Percentiles rank a stretch among this genome's conserved stretches.
phyloP scores from a whole-genome alignment of 2,888 invertebrate species.

The Clostera curtula region DNA sequence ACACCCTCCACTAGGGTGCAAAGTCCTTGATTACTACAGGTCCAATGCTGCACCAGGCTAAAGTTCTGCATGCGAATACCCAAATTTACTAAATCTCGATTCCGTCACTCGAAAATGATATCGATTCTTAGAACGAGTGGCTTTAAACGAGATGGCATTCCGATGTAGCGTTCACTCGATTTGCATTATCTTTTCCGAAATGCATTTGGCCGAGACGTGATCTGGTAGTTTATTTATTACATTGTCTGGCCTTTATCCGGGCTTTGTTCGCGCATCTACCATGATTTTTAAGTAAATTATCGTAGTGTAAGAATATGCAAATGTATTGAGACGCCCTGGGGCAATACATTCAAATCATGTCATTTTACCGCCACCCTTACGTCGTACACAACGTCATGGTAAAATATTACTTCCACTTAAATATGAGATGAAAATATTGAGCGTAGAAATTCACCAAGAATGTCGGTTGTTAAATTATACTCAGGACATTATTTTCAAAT shows the following conservation, averaged over 20 bases:
- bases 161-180: constrained; percentile 41
- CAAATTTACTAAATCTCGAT: constrained; percentile 54
- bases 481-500: too few relatives aligned
- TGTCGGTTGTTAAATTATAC: too few relatives aligned
- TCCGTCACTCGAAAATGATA: constrained; percentile 45
- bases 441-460: neutral
- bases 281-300: constrained; percentile 14
- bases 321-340: constrained; percentile 9
- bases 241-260: constrained; percentile 15
- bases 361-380: constrained; percentile 13
- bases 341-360: constrained; percentile 19
- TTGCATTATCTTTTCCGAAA: constrained; percentile 34
- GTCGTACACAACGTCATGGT: constrained; percentile 8
- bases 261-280: constrained; percentile 8
- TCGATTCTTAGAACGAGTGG: constrained; percentile 36
- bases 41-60: constrained; percentile 40
- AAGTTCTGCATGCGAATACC: constrained; percentile 62
- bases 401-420: constrained; percentile 10
- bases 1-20: constrained; percentile 29
- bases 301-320: constrained; percentile 14
- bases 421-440: constrained; percentile 10
- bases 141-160: constrained; percentile 42
- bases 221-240: constrained; percentile 26
- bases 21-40: constrained; percentile 35
- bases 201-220: constrained; percentile 45